phyloP scores from a whole-genome alignment of 2,113 vertebrate species.

The Microcebus ravelobensis region DNA sequence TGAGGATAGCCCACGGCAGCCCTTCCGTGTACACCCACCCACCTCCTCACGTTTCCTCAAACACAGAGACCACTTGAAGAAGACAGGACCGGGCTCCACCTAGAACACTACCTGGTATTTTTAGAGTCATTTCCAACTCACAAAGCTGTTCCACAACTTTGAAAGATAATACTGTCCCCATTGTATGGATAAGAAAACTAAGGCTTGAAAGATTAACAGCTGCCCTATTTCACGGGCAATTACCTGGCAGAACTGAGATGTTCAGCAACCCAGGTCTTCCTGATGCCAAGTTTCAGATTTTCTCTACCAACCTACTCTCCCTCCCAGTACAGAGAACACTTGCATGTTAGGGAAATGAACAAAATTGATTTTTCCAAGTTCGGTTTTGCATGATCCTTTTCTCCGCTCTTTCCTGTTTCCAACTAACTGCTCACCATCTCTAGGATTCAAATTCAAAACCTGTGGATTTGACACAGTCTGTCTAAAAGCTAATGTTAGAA shows the following conservation, averaged over 20 bases:
- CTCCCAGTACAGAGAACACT: not conserved
- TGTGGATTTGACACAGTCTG: not conserved
- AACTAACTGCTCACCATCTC: not conserved
- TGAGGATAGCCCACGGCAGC: not conserved
- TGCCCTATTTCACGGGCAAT: not conserved
- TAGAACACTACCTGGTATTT: fast-evolving
- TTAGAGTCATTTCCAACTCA: not conserved
- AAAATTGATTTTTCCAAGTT: not conserved
- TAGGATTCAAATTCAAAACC: not conserved
- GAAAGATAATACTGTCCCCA: not conserved
- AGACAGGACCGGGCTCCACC: not conserved
- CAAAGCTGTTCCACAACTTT: not conserved
- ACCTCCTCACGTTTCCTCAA: not conserved
- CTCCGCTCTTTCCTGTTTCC: not conserved
- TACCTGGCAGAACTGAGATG: not conserved
- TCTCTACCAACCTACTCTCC: not conserved
- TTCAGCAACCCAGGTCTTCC: not conserved
- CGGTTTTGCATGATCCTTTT: not conserved
- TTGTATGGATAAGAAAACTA: not conserved
- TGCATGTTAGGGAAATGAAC: not conserved
- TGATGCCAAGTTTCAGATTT: not conserved
- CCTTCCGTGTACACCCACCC: too few species aligned
- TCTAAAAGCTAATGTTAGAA: not conserved
- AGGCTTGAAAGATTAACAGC: not conserved
- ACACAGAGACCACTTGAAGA: not conserved